Evolutionary conservation across 2,888 invertebrate species (phyloP).

Genomic region (Chymomyza procnemis): DNA sequence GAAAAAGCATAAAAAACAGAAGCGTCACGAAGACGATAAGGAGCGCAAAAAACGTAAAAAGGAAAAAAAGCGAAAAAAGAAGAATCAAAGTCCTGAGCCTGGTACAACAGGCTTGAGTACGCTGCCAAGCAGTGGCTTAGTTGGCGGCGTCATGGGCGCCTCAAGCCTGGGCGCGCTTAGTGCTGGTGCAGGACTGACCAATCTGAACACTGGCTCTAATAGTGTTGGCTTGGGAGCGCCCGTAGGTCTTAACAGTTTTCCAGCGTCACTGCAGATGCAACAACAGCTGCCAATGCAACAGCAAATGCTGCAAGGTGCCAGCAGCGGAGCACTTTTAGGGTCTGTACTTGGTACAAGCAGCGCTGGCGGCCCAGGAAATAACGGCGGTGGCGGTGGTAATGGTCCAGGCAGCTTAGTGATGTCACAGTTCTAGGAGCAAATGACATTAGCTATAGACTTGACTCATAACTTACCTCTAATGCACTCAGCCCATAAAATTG

Average conservation of each 20-base stretch:
- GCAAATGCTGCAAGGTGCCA: conserved; percentile 54
- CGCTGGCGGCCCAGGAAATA: conserved; percentile 37
- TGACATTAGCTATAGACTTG: conserved; percentile 51
- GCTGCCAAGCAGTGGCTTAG: neutral
- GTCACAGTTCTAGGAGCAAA: conserved; percentile 73
- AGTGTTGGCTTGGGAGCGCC: conserved; percentile 41
- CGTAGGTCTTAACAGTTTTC: conserved; percentile 62
- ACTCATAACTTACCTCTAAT: conserved; percentile 58
- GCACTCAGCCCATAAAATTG: conserved; percentile 8
- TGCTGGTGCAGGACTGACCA: conserved; percentile 39
- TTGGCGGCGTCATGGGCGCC: conserved; percentile 46
- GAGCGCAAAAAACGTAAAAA: conserved; percentile 96
- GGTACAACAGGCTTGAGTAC: conserved; percentile 39
- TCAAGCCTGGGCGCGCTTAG: conserved; percentile 35
- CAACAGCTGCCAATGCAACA: conserved; percentile 50
- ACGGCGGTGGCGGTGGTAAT: conserved; percentile 47
- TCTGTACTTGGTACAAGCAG: conserved; percentile 18
- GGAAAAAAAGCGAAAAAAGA: conserved; percentile 96
- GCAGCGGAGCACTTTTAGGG: conserved; percentile 31
- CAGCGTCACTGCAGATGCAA: conserved; percentile 65
- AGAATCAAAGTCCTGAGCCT: conserved; percentile 93
- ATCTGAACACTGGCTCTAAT: conserved; percentile 29
- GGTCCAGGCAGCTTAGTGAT: conserved; percentile 77
- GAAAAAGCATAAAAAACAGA: conserved; percentile 97
- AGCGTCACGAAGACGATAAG: conserved; percentile 94